phyloP scores from a whole-genome alignment of 2,888 invertebrate genomes.

The Metellina segmentata region DNA sequence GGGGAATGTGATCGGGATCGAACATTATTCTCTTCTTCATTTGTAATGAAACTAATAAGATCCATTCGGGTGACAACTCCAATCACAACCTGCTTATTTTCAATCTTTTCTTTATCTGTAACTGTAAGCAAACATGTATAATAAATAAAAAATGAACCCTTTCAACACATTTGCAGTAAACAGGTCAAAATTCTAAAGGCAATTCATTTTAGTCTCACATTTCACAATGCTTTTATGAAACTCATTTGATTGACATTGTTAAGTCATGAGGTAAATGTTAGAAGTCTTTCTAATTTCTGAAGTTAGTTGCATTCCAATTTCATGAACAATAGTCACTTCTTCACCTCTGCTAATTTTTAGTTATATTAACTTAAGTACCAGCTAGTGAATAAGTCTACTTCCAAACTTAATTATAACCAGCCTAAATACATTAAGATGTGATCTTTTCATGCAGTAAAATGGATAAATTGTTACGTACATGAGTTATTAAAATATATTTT shows the following conservation, averaged over 20 bases:
- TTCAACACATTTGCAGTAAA: not conserved
- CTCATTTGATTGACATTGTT: slow-evolving; percentile 9
- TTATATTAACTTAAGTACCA: not conserved
- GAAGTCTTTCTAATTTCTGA: not conserved
- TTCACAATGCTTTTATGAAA: not conserved
- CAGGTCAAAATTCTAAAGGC: not conserved
- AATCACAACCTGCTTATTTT: slow-evolving; percentile 84
- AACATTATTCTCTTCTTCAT: slow-evolving; percentile 50
- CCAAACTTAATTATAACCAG: not conserved
- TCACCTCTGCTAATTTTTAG: slow-evolving; percentile 26
- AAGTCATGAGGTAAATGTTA: no score
- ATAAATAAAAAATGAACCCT: not conserved
- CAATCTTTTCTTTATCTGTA: slow-evolving; percentile 79
- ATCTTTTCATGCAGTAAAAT: not conserved
- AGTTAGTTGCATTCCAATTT: not conserved
- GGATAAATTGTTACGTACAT: no score
- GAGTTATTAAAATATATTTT: no score
- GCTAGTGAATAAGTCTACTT: not conserved
- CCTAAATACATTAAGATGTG: not conserved
- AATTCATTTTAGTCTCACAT: not conserved
- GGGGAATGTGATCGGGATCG: slow-evolving; percentile 35
- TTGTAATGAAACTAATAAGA: slow-evolving; percentile 81
- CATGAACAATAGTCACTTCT: not conserved
- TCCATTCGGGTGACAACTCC: slow-evolving; percentile 82
- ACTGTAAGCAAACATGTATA: slow-evolving; percentile 78